Base-by-base conservation (phyloP, 2,113 vertebrate genomes). In the Cromileptes altivelis region DNA sequence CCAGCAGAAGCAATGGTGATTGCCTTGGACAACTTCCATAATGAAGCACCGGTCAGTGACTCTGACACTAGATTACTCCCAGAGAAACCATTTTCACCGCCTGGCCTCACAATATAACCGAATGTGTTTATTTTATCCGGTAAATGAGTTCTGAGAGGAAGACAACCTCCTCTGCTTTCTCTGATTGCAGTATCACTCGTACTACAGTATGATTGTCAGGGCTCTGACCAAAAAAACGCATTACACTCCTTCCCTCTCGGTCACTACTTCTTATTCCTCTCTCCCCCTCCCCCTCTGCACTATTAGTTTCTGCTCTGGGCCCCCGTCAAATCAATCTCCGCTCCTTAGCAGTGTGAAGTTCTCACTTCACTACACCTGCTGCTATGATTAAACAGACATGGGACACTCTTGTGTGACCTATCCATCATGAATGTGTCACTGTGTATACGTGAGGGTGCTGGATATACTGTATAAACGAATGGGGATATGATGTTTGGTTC, bases 291-390 rank as follows among this genome's bases (percentile, higher is more conserved):
- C 14, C 53, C 27, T 13, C 70, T 18, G 6, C 4, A 45, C 50
- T 55, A 42, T 64, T 42, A 81, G 17, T 67, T 55, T 70, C 18
- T 75, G 74, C 55, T 63, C 69, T 37, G 5, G 8, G 25, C 50
- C 70, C 61, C 65, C 53, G 72, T 82, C 72, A 52, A 73, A 86
- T 89, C 87, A 83, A 83, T 83, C 85, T 63, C 18, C 0, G 15
- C n/a, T 87, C 70, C 75, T 81, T 50, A 73, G 60, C 69, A 9
- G 78, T 0, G 47, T 73, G 78, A 75, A 49, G 75, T 86, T 82
- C 76, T 85, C 67, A 85, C 74, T 70, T 78, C 57, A 30, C 58
- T 58, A 33, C 72, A 75, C 81, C 91, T 87, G 89, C 86, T 84
- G 77, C 53, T 75, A 70, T 79, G 74, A 86, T 82, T 88, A 84